Evolutionary conservation across 2,797 vertebrate species (phyloP).

Genomic region (Pseudocheirus occidentalis): DNA sequence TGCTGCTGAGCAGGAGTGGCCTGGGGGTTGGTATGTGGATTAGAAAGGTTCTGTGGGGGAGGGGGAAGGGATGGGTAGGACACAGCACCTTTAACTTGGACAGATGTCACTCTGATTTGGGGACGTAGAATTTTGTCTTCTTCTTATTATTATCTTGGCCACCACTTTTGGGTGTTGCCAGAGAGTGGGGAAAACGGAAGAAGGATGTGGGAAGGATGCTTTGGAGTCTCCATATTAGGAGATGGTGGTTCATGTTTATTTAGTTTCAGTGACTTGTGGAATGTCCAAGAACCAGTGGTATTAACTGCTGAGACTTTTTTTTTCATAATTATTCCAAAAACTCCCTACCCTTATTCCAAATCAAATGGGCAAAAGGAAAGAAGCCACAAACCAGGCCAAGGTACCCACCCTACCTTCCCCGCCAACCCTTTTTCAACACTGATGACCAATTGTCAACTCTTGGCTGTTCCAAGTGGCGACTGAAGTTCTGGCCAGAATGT

Average conservation of each 20-base stretch:
- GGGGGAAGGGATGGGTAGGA: neutral
- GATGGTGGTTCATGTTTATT: neutral
- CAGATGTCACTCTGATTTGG: neutral
- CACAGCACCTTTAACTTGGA: neutral
- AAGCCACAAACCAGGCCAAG: neutral
- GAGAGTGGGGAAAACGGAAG: neutral
- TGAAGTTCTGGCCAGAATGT: neutral
- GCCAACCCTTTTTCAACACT: neutral
- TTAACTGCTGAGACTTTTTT: neutral
- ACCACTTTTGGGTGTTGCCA: neutral
- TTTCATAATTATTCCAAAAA: neutral
- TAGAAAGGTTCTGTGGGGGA: too few relatives aligned
- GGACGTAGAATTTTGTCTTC: neutral
- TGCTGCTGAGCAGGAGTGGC: neutral
- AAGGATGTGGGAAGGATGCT: neutral
- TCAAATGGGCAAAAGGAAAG: neutral
- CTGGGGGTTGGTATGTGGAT: neutral
- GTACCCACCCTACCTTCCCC: neutral
- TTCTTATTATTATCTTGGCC: neutral
- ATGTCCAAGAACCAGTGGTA: neutral
- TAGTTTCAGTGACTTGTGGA: neutral
- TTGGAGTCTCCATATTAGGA: neutral
- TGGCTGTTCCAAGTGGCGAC: neutral
- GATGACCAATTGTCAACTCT: neutral
- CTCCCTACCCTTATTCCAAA: neutral